Conservation (phyloP, 2,797 vertebrate species). For the Busarellus nigricollis region DNA sequence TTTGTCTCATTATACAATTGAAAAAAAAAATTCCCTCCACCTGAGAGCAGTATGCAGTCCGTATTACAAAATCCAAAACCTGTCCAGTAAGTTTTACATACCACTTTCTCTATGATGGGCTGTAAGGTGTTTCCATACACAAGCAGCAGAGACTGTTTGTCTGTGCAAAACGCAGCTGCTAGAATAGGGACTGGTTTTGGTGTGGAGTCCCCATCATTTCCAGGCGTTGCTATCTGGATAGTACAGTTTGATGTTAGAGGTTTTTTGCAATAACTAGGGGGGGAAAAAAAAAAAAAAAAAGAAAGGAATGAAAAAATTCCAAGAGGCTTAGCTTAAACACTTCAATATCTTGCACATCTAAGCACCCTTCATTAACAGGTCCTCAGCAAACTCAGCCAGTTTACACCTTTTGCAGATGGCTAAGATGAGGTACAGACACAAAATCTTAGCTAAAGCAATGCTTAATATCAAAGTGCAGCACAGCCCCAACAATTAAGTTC, state of each 20-base stretch:
- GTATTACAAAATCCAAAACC: neutral
- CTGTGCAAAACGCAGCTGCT: conserved; percentile 83
- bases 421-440: neutral
- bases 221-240: conserved; percentile 87
- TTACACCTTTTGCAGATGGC: neutral
- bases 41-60: neutral
- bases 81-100: conserved; percentile 67
- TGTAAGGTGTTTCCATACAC: conserved; percentile 91
- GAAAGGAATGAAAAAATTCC: neutral
- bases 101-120: conserved; percentile 90
- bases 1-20: neutral
- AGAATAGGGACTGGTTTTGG: conserved; percentile 89
- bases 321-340: neutral
- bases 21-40: neutral
- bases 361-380: neutral
- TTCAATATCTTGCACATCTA: neutral
- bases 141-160: conserved; percentile 81
- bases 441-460: neutral
- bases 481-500: neutral
- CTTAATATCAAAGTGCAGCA: neutral
- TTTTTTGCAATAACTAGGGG: conserved; percentile 90
- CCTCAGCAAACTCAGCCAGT: neutral
- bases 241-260: conserved; percentile 89
- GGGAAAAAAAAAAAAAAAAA: neutral
- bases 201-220: conserved; percentile 73